Conservation (phyloP, 1,140 invertebrate species). For the Monochamus saltuarius region DNA sequence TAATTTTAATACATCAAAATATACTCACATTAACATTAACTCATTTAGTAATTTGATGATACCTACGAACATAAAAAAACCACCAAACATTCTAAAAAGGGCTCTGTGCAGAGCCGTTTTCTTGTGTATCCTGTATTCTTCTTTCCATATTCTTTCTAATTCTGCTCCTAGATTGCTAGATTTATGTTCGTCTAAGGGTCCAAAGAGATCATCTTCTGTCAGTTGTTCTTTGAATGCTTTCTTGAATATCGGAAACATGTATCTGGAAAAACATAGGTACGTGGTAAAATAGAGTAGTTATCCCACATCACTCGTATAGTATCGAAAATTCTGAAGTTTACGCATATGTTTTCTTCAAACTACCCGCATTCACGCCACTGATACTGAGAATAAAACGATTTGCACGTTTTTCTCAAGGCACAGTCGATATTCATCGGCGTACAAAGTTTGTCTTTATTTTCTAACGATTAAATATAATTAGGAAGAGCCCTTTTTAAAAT, state of each 20-base stretch:
- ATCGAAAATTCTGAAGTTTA: too few relatives aligned
- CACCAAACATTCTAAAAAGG: slow-evolving; percentile 51
- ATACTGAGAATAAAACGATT: too few relatives aligned
- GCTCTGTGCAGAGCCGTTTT: slow-evolving; percentile 46
- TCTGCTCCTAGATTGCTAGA: slow-evolving; percentile 59
- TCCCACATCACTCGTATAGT: too few relatives aligned
- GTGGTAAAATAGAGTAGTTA: background rate
- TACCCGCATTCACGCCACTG: too few relatives aligned
- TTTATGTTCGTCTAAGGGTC: slow-evolving; percentile 58
- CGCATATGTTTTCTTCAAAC: too few relatives aligned
- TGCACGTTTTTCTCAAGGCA: too few relatives aligned
- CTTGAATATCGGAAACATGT: slow-evolving; percentile 56
- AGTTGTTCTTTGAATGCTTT: slow-evolving; percentile 57
- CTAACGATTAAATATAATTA: too few relatives aligned
- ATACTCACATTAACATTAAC: slow-evolving; percentile 48
- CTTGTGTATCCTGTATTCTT: slow-evolving; percentile 51
- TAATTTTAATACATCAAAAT: background rate
- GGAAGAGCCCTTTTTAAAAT: too few relatives aligned
- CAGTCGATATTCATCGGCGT: too few relatives aligned
- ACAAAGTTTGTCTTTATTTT: too few relatives aligned
- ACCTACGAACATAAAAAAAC: slow-evolving; percentile 47
- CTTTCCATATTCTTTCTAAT: slow-evolving; percentile 56
- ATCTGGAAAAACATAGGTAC: slow-evolving; percentile 46
- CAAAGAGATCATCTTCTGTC: slow-evolving; percentile 60
- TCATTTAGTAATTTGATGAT: slow-evolving; percentile 47